Percentiles rank a stretch among this genome's conserved stretches.
Evolutionary conservation across 92 coral and sea anemone genomes (phyloP).

Genomic region (Parazoanthus swiftii): DNA sequence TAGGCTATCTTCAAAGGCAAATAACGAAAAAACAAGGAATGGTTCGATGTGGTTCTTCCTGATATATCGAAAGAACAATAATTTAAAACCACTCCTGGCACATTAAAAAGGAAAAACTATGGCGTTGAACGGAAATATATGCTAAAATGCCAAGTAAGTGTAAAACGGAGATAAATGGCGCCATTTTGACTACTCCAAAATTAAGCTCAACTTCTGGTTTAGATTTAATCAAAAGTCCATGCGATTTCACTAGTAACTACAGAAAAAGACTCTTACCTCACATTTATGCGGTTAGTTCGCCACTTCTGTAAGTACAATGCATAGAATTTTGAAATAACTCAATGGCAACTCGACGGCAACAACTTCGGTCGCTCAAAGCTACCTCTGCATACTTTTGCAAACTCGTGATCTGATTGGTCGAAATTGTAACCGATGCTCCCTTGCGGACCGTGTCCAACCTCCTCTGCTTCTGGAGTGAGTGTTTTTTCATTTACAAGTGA

Average conservation of each 20-base stretch:
- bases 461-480: no score
- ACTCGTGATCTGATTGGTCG: neutral
- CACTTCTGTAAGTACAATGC: constrained; percentile 1
- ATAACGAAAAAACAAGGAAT: constrained; percentile 8
- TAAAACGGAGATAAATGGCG: neutral
- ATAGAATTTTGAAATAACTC: neutral
- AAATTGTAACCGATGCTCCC: neutral
- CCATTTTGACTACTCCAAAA: neutral
- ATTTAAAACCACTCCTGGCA: neutral
- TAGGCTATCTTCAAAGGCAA: neutral
- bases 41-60: constrained; percentile 8
- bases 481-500: no score
- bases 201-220: constrained; percentile 7
- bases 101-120: neutral
- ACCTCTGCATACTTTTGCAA: neutral
- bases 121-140: neutral
- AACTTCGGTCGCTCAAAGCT: constrained; percentile 5
- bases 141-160: constrained; percentile 8
- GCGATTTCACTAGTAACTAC: neutral
- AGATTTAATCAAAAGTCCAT: neutral
- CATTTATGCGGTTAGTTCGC: neutral
- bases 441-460: neutral
- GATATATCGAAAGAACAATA: neutral
- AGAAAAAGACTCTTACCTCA: constrained; percentile 2
- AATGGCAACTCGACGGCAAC: neutral